Percentiles rank a stretch among this genome's conserved stretches.
phyloP scores from a whole-genome alignment of 2,797 vertebrate genomes.

The Xyrichtys novacula region DNA sequence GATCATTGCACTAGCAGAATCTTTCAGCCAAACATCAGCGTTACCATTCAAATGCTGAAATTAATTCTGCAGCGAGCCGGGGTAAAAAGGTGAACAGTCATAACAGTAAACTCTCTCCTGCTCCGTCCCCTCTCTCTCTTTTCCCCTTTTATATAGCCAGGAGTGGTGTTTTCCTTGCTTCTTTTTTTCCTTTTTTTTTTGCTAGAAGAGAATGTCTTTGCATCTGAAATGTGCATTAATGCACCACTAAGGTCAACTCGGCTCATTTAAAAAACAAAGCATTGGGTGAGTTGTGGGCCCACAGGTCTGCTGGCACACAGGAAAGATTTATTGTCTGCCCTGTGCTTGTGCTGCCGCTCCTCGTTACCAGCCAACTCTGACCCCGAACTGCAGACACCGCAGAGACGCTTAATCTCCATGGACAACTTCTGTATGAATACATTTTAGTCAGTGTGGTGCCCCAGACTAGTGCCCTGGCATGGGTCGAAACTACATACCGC shows the following conservation, averaged over 20 bases:
- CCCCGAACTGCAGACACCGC: slow-evolving; percentile 67
- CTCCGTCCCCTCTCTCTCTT: slow-evolving; percentile 10
- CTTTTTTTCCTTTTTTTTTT: slow-evolving; percentile 30
- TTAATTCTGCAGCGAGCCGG: slow-evolving; percentile 73
- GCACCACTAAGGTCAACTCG: slow-evolving; percentile 71
- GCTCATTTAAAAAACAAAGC: slow-evolving; percentile 79
- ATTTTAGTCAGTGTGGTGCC: slow-evolving; percentile 59
- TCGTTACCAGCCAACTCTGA: slow-evolving; percentile 80
- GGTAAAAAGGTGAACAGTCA: slow-evolving; percentile 78
- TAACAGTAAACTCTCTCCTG: slow-evolving; percentile 63
- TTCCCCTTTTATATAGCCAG: slow-evolving; percentile 47
- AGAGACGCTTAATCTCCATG: slow-evolving; percentile 71
- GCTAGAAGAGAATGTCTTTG: slow-evolving; percentile 65
- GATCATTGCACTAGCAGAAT: slow-evolving; percentile 72
- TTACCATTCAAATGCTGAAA: slow-evolving; percentile 76
- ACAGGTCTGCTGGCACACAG: slow-evolving; percentile 64
- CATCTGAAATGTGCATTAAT: slow-evolving; percentile 73
- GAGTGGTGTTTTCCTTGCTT: slow-evolving; percentile 36
- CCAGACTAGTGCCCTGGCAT: slow-evolving; percentile 63
- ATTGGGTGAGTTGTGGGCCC: slow-evolving; percentile 61
- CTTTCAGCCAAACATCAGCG: slow-evolving; percentile 74
- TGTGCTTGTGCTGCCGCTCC: slow-evolving; percentile 63
- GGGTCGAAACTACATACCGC: slow-evolving; percentile 46
- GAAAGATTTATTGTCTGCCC: slow-evolving; percentile 79
- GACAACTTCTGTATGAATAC: slow-evolving; percentile 78